Percentiles rank a stretch among this genome's conserved stretches.
phyloP scores from a whole-genome alignment of 1,140 invertebrate species.

The Chlorops oryzae region DNA sequence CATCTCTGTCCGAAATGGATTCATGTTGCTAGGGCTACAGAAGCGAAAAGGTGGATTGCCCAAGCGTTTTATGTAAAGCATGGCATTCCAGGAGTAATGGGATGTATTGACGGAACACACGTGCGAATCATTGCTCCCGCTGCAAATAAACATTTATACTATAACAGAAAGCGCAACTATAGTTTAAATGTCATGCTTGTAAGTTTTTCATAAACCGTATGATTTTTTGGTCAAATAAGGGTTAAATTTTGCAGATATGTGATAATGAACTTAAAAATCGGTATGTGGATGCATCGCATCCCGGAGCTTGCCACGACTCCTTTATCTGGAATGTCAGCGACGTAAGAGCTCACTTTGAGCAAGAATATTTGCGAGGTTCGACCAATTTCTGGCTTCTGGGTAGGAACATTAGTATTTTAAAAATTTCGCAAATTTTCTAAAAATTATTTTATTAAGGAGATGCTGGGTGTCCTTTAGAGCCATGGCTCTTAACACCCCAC shows the following conservation, averaged over 20 bases:
- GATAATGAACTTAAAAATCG: background rate
- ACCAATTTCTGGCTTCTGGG: background rate
- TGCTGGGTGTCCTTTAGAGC: too few species aligned
- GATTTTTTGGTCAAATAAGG: background rate
- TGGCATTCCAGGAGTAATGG: constrained; percentile 1
- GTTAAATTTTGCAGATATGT: background rate
- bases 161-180: constrained; percentile 7
- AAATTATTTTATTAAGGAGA: too few species aligned
- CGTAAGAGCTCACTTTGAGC: background rate
- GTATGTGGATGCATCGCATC: constrained; percentile 3
- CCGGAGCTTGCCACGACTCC: background rate
- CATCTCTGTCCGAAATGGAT: background rate
- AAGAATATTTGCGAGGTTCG: background rate
- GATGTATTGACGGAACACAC: constrained; percentile 8
- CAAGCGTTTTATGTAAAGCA: background rate
- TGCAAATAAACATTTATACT: constrained; percentile 9
- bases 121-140: constrained; percentile 6
- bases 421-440: too few species aligned
- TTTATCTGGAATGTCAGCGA: constrained; percentile 3
- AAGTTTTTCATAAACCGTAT: background rate
- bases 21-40: background rate
- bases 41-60: background rate
- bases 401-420: too few species aligned
- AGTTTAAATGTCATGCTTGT: constrained; percentile 4
- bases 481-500: too few species aligned